These are phyloP conservation scores for Rotaria magnacalcarata DNA, from an alignment of 2,888 invertebrate species.

Conservation along the genomic window DNA sequence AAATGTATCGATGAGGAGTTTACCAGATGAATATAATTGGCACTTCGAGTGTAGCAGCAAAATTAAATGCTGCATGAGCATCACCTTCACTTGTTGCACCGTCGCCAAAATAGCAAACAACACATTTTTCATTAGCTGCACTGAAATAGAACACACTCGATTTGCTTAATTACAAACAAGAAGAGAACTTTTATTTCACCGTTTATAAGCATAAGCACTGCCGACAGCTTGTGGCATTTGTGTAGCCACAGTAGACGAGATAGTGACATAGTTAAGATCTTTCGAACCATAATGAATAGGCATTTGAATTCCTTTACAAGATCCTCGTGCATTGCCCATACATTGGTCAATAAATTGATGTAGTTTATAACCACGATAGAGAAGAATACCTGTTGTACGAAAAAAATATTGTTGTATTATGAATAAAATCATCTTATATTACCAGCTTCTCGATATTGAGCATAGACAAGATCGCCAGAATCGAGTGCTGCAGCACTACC, in stretches of 20 bases:
- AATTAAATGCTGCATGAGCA: conserved; percentile 95
- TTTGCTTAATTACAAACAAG: background rate
- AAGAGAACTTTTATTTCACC: background rate
- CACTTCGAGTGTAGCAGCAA: conserved; percentile 87
- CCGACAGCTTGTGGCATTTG: conserved; percentile 83
- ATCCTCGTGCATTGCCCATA: conserved; percentile 81
- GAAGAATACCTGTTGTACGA: conserved; percentile 68
- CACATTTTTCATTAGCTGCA: conserved; percentile 66
- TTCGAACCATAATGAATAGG: conserved; percentile 91
- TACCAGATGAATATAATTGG: conserved; percentile 90
- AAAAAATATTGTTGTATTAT: background rate
- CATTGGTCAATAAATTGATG: conserved; percentile 88
- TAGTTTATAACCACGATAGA: conserved; percentile 82
- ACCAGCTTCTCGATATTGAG: conserved; percentile 92
- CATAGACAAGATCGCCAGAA: conserved; percentile 79
- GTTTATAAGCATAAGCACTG: conserved; percentile 28
- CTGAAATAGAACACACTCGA: conserved; percentile 84
- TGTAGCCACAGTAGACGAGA: conserved; percentile 90
- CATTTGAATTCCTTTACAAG: conserved; percentile 88
- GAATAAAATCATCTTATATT: conserved; percentile 39
- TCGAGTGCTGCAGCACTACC: conserved; percentile 86
- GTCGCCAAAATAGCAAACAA: conserved; percentile 63
- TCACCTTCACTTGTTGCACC: conserved; percentile 98
- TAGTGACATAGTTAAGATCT: conserved; percentile 79
- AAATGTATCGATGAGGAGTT: background rate